Base-by-base conservation (phyloP, 92 coral and sea anemone species). In the Chrysogorgia sp. region DNA sequence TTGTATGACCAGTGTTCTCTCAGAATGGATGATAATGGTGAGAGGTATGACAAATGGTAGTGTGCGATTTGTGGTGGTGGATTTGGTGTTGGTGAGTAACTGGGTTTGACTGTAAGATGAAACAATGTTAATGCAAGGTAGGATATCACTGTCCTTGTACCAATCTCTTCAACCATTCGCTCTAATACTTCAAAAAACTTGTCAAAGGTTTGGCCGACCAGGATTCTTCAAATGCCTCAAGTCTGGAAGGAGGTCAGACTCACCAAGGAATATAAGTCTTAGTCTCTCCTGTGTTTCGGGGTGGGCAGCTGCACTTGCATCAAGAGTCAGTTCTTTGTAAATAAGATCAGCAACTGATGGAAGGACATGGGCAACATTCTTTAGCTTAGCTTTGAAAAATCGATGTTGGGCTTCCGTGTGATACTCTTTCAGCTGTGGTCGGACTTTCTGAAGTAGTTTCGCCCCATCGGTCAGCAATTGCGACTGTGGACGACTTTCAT, bases 201-300 rank as follows among this genome's bases (percentile, higher is more conserved):
- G 40, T 82, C 67, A 50, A 58, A 82, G 20, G 55, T 74, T 74
- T 82, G 86, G 86, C 65, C 76, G 35, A 20, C 86, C 76, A 30
- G 82, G 24, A 82, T 82, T 82, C n/a, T n/a, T n/a, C 49, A 82
- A 56, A 22, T 82, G 81, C 23, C 67, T 31, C 23, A 82, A 56
- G 48, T 82, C 86, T 0, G 79, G 63, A 34, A 82, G 61, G 15
- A 82, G 34, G 24, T 56, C 82, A 20, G 67, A 26, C 33, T 74
- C 74, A 12, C 76, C 86, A 23, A 82, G 70, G 71, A 82, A 74
- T 25, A 82, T 82, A 13, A 71, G 33, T 74, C 82, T n/a, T 20
- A 82, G 72, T 47, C 86, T 75, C 70, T 82, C 75, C 48, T 82
- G 86, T 47, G 86, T 82, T 10, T 71, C 81, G 30, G 86, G 86